Conservation (phyloP, 2,888 invertebrate genomes). For the Marasmarcha lunaedactyla region DNA sequence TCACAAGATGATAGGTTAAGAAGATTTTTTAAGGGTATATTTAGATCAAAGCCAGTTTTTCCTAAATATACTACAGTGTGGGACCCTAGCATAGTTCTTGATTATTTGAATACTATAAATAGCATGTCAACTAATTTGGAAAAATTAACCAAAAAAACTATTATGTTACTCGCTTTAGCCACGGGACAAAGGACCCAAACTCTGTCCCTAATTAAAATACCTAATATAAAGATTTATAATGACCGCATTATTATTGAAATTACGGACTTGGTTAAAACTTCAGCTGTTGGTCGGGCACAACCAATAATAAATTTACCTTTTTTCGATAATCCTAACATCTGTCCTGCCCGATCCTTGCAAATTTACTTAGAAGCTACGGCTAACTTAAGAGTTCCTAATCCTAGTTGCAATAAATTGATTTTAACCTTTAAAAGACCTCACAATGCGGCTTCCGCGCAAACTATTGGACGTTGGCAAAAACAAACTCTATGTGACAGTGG, state of each 20-base stretch:
- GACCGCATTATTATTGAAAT: conserved; percentile 6
- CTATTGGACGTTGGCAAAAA: too few relatives aligned
- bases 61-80: conserved; percentile 10
- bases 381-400: too few relatives aligned
- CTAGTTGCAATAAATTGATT: too few relatives aligned
- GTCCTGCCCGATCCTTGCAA: too few relatives aligned
- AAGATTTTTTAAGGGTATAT: conserved; percentile 13
- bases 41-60: conserved; percentile 7
- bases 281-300: conserved; percentile 8
- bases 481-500: too few relatives aligned
- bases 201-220: conserved; percentile 11
- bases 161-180: conserved; percentile 9
- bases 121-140: neutral
- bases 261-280: conserved; percentile 12
- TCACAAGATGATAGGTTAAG: conserved; percentile 6
- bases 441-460: too few relatives aligned
- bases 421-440: too few relatives aligned
- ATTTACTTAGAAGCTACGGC: too few relatives aligned
- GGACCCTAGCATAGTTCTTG: conserved; percentile 11
- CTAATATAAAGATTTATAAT: conserved; percentile 8
- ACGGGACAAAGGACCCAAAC: conserved; percentile 13
- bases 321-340: too few relatives aligned
- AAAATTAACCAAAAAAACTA: conserved; percentile 7
- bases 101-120: neutral
- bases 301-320: too few relatives aligned